Evolutionary conservation across 2,113 vertebrate genomes (phyloP), one percentile per base, ranked within the genome.

Genomic region (Serinus canaria): DNA sequence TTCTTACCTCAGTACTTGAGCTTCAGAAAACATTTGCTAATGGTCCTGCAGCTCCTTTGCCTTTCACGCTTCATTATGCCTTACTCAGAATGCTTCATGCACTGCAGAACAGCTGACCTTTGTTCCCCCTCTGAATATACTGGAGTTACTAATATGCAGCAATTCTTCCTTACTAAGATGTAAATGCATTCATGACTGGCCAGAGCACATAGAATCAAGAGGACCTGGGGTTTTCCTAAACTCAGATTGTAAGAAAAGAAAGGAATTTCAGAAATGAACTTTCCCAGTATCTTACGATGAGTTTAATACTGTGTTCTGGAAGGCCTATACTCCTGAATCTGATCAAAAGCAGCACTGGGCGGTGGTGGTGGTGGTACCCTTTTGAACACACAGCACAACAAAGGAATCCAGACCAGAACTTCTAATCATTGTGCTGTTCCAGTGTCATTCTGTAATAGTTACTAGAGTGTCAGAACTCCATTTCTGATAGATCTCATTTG

Each of bases 301-400:
- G 96, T 97, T 30, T 95, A 97, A 95, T 90, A 97, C 4, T 74
- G 95, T 97, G 95, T 97, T 89, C 95, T 97, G 80, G 94, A 97
- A 69, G 97, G 97, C 41, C 96, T 97, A 47, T 97, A 97, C 66
- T 98, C 97, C 87, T 83, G 52, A 82, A 97, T 97, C 76, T 16
- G 22, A 60, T 92, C 66, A 67, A 96, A 97, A 35, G 89, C 84
- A 75, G 96, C 74, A 2, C 20, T 73, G 39, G 90, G 84, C 91
- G 95, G 97, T 18, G 94, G 89, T 67, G 92, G 87, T 83, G 92
- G 87, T 82, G 95, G 96, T 30, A 96, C 58, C 72, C 97, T 76
- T 96, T 95, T 76, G 96, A 97, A 95, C 97, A 97, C 33, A 96
- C 39, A 55, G 96, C 94, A 88, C 97, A 98, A 80, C 96, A 95